These are phyloP conservation scores for Xiphorhynchus erythropygius DNA, from an alignment of 2,797 vertebrate genomes.

Conservation along the genomic window DNA sequence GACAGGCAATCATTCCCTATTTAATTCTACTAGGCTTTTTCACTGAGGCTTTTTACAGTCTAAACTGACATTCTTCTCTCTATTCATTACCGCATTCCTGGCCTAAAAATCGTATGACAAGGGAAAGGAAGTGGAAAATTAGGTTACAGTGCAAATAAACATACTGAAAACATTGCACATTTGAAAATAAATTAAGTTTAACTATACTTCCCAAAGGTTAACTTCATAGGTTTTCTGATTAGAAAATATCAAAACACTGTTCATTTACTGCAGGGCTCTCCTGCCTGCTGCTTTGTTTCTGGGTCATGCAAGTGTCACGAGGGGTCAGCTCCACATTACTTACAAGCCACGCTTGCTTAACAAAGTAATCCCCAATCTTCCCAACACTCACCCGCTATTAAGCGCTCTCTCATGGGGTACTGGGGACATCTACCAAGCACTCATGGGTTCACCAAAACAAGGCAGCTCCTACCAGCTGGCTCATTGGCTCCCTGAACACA, in stretches of 20 bases:
- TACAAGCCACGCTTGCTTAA: constrained; percentile 56
- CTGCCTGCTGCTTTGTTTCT: constrained; percentile 63
- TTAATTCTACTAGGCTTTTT: constrained; percentile 53
- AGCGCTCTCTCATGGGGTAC: background rate
- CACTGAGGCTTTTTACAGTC: constrained; percentile 49
- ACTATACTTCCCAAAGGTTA: constrained; percentile 61
- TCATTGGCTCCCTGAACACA: background rate
- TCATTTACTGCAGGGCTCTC: constrained; percentile 50
- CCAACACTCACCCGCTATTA: constrained; percentile 3
- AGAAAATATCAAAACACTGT: constrained; percentile 65
- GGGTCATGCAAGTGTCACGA: constrained; percentile 38
- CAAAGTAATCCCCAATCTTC: constrained; percentile 52
- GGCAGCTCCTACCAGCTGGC: background rate
- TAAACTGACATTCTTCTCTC: constrained; percentile 69
- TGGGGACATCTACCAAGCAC: background rate
- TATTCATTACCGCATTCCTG: constrained; percentile 56
- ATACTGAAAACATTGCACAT: constrained; percentile 50
- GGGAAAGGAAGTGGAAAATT: constrained; percentile 67
- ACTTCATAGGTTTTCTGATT: constrained; percentile 61
- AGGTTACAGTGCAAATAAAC: constrained; percentile 63
- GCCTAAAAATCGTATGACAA: constrained; percentile 63
- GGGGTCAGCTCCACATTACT: constrained; percentile 61
- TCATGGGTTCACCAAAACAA: background rate
- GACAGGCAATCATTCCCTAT: constrained; percentile 24
- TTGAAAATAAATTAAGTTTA: constrained; percentile 66